These are phyloP conservation scores for Ceratoteleas bidentatus DNA, from an alignment of 1,140 invertebrate genomes.

Conservation along the genomic window DNA sequence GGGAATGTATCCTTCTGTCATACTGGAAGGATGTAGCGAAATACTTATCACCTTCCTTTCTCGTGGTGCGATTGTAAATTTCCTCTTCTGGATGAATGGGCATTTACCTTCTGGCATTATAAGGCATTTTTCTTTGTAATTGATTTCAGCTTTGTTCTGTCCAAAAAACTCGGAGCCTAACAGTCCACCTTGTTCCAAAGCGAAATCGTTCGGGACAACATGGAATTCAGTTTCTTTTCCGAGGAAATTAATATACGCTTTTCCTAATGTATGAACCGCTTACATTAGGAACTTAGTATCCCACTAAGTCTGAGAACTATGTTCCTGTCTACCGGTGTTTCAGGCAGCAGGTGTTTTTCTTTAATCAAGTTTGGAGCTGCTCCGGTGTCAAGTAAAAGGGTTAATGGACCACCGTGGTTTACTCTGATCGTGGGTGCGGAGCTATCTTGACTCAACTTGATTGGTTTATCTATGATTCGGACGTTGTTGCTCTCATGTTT, in stretches of 20 bases:
- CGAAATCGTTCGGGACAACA: slow-evolving; percentile 6
- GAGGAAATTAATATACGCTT: neutral
- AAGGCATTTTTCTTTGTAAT: neutral
- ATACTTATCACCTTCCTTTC: slow-evolving; percentile 4
- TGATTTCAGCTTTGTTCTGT: neutral
- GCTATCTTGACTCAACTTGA: slow-evolving; percentile 9
- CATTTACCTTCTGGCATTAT: neutral
- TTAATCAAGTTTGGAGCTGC: slow-evolving; percentile 18
- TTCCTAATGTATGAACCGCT: slow-evolving; percentile 8
- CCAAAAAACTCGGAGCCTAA: slow-evolving; percentile 9
- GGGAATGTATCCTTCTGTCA: neutral
- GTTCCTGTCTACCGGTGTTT: neutral
- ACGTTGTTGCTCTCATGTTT: neutral
- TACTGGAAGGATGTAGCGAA: neutral
- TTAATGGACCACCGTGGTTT: neutral
- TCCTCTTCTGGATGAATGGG: neutral
- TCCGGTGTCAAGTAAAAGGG: slow-evolving; percentile 9
- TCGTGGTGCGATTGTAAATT: neutral
- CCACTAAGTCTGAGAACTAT: slow-evolving; percentile 13
- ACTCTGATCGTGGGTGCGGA: slow-evolving; percentile 9
- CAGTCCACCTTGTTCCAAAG: slow-evolving; percentile 6
- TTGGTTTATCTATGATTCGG: slow-evolving; percentile 13
- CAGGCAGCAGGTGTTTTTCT: neutral
- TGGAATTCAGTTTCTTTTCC: slow-evolving; percentile 14
- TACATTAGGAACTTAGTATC: too few relatives aligned